Conservation (phyloP, 2,888 invertebrate genomes). For the Troides helena region DNA sequence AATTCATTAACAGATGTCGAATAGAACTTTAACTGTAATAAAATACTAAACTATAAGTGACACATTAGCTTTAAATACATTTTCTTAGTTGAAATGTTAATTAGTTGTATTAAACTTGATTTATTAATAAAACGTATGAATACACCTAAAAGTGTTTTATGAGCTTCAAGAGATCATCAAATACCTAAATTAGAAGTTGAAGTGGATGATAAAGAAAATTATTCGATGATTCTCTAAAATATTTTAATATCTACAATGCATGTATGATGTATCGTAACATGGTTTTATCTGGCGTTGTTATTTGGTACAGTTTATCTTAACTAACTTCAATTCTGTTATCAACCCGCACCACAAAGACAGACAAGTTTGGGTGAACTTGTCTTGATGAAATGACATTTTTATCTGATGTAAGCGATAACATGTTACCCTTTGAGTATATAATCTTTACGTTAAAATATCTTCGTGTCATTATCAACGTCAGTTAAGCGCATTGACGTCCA, state of each 20-base stretch:
- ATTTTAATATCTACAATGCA: neutral
- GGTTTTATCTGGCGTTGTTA: slow-evolving; percentile 24
- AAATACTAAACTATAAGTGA: no score
- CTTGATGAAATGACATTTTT: slow-evolving; percentile 38
- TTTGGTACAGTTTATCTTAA: slow-evolving; percentile 27
- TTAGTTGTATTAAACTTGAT: no score
- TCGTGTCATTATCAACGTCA: no score
- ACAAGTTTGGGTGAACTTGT: slow-evolving; percentile 29
- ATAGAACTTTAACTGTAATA: no score
- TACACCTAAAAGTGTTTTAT: no score
- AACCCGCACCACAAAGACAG: slow-evolving; percentile 25
- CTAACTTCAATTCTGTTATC: slow-evolving; percentile 36
- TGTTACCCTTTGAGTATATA: neutral
- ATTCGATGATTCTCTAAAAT: neutral
- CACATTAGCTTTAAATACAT: no score
- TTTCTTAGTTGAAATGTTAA: no score
- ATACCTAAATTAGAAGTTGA: no score
- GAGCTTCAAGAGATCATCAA: no score
- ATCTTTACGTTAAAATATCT: neutral
- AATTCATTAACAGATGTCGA: no score
- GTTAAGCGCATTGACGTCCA: no score
- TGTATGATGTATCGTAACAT: slow-evolving; percentile 15
- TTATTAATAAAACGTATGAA: no score
- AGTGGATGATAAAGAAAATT: neutral
- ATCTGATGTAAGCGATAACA: slow-evolving; percentile 50